Evolutionary conservation across 2,888 invertebrate genomes (phyloP).

Genomic region (Megaustenia siamemsis): DNA sequence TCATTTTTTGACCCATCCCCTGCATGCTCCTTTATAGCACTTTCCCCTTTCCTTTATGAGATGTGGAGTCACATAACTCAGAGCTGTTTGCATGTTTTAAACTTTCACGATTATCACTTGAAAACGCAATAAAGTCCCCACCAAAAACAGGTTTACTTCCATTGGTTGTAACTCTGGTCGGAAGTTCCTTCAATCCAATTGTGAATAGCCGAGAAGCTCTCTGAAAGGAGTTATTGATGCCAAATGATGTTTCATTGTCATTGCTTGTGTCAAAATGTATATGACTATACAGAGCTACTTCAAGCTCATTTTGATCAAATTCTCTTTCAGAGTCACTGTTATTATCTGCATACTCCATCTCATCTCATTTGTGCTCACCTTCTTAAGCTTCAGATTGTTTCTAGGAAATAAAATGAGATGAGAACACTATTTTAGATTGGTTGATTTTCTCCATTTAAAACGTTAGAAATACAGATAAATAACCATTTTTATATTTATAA

Average conservation of each 20-base stretch:
- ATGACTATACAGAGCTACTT: constrained; percentile 58
- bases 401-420: not conserved
- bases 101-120: not conserved
- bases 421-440: not conserved
- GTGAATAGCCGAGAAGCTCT: not conserved
- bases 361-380: not conserved
- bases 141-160: not conserved
- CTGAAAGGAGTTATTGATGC: not conserved
- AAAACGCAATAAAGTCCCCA: constrained; percentile 40
- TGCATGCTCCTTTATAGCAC: not conserved
- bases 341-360: not conserved
- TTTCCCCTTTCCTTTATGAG: not conserved
- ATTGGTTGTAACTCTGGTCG: not conserved
- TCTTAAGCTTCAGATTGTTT: not conserved
- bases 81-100: not conserved
- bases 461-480: not conserved
- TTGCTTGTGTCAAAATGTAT: constrained; percentile 51
- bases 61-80: too few relatives aligned
- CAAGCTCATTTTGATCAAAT: constrained; percentile 51
- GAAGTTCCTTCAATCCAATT: constrained; percentile 39
- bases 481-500: too few relatives aligned
- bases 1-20: too few relatives aligned
- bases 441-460: not conserved
- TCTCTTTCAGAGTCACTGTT: constrained; percentile 38
- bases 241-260: not conserved